Evolutionary conservation across 1,140 invertebrate species (phyloP).

Genomic region (Marisa cornuarietis): DNA sequence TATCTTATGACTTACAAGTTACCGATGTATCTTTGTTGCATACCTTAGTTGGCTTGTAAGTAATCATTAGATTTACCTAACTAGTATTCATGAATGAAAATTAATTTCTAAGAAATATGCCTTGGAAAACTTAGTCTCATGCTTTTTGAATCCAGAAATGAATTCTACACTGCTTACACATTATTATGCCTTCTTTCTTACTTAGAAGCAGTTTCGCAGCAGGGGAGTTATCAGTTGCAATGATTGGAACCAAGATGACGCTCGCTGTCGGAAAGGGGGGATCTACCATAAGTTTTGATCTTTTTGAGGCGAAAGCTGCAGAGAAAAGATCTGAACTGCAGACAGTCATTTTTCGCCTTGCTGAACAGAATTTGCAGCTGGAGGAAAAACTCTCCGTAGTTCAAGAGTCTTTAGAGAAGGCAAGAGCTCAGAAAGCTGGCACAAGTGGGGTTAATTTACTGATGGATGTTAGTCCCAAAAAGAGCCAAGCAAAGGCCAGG

Average conservation of each 20-base stretch:
- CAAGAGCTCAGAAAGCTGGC: slow-evolving; percentile 41
- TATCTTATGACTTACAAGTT: too few relatives aligned
- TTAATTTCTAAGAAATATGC: too few relatives aligned
- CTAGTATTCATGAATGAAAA: too few relatives aligned
- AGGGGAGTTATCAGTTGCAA: slow-evolving; percentile 44
- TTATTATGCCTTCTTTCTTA: slow-evolving; percentile 8
- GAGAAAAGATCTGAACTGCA: slow-evolving; percentile 57
- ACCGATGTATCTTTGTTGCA: too few relatives aligned
- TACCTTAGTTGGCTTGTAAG: too few relatives aligned
- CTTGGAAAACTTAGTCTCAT: not conserved
- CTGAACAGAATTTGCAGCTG: slow-evolving; percentile 38
- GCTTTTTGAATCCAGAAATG: not conserved
- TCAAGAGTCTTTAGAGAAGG: slow-evolving; percentile 47
- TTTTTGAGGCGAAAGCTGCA: slow-evolving; percentile 57
- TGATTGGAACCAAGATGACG: slow-evolving; percentile 48
- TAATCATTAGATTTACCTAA: too few relatives aligned
- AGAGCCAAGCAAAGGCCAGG: slow-evolving; percentile 45
- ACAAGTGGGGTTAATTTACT: slow-evolving; percentile 31
- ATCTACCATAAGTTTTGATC: slow-evolving; percentile 41
- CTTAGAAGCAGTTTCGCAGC: slow-evolving; percentile 50
- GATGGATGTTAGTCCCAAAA: slow-evolving; percentile 50
- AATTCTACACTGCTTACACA: not conserved
- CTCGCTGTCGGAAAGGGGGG: slow-evolving; percentile 50
- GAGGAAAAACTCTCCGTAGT: slow-evolving; percentile 43
- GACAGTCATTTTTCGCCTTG: slow-evolving; percentile 51